These are phyloP conservation scores for Syrista parreyssii DNA, from an alignment of 2,888 invertebrate genomes.

Conservation along the genomic window DNA sequence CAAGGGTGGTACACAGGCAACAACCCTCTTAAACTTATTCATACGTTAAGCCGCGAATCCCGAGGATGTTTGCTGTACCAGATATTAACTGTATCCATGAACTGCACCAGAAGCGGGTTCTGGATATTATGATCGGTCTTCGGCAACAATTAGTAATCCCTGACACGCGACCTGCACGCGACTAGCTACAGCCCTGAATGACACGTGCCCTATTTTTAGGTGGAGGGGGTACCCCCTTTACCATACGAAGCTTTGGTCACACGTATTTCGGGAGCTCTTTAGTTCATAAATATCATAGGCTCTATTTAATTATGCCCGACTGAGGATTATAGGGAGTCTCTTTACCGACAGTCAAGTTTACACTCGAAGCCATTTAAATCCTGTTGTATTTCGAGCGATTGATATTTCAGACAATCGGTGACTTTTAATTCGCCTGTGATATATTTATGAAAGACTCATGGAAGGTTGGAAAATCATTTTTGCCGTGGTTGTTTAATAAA, in stretches of 20 bases:
- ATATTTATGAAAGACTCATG: too few relatives aligned
- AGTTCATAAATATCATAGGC: constrained; percentile 39
- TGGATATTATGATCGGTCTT: constrained; percentile 59
- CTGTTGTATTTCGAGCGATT: too few relatives aligned
- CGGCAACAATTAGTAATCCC: constrained; percentile 63
- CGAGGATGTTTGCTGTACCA: constrained; percentile 55
- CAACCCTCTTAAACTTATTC: constrained; percentile 40
- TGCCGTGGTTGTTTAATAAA: too few relatives aligned
- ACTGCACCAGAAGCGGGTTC: constrained; percentile 42
- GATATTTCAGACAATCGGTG: too few relatives aligned
- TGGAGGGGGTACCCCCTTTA: constrained; percentile 8
- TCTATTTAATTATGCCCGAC: constrained; percentile 30
- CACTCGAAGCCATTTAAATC: too few relatives aligned
- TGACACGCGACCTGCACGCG: constrained; percentile 56
- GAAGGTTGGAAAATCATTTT: too few relatives aligned
- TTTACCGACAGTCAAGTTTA: too few relatives aligned
- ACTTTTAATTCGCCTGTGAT: too few relatives aligned
- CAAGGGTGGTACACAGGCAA: constrained; percentile 2
- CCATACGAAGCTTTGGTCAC: constrained; percentile 29
- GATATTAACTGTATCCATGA: constrained; percentile 62
- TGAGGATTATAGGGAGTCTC: too few relatives aligned
- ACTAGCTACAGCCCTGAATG: constrained; percentile 40
- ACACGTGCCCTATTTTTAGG: constrained; percentile 36
- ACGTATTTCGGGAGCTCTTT: constrained; percentile 31
- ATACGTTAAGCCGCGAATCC: constrained; percentile 45